phyloP scores from a whole-genome alignment of 2,113 vertebrate species.

The Mesoclemmys tuberculata region DNA sequence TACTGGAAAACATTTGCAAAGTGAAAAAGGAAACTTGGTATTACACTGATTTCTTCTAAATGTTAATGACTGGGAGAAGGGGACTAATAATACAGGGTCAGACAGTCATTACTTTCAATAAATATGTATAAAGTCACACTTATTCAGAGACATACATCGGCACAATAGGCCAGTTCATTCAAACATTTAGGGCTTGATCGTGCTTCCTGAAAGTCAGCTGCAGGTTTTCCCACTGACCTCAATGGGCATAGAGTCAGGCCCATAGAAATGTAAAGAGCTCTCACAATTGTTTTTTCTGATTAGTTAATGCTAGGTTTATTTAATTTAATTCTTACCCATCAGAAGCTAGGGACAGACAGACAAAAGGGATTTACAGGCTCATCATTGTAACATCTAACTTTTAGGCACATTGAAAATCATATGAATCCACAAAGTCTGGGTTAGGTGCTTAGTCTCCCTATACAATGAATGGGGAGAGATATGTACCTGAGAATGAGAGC shows the following conservation, averaged over 20 bases:
- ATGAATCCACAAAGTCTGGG: neutral
- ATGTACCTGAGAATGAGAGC: neutral
- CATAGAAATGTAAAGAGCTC: neutral
- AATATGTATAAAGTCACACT: neutral
- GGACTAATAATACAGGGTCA: neutral
- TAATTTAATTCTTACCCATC: neutral
- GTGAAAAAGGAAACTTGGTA: neutral
- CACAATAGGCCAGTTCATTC: neutral
- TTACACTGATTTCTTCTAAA: neutral
- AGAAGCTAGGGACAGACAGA: neutral
- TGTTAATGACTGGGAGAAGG: neutral
- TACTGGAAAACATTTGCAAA: neutral
- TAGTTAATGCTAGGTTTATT: neutral
- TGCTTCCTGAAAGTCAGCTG: neutral
- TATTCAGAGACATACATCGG: neutral
- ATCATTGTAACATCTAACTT: neutral
- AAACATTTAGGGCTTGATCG: neutral
- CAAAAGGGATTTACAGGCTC: neutral
- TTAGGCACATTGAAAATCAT: neutral
- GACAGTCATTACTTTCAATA: neutral
- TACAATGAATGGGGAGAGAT: neutral
- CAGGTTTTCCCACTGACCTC: neutral
- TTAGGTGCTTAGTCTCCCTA: neutral
- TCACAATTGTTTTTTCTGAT: neutral
- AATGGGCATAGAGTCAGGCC: neutral